Conservation (phyloP, 2,113 vertebrate species). For the Lutjanus erythropterus region DNA sequence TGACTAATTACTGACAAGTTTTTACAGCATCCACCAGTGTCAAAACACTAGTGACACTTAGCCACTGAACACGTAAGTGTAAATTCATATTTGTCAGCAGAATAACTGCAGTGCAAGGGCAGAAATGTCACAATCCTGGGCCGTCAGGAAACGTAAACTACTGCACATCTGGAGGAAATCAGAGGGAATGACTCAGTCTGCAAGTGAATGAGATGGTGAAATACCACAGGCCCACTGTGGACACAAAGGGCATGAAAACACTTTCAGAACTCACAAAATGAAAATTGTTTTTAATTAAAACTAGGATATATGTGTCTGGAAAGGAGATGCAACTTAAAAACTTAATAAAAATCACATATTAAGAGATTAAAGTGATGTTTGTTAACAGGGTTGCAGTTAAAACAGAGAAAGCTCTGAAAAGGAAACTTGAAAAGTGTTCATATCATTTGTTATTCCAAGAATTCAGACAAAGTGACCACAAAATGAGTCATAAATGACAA, state of each 20-base stretch:
- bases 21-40: constrained; percentile 3
- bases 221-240: constrained; percentile 70
- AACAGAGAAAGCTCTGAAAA: too few species aligned
- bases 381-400: neutral
- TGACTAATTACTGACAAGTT: neutral
- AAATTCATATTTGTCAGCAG: constrained; percentile 67
- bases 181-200: constrained; percentile 81
- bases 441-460: neutral
- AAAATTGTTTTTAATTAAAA: neutral
- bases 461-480: neutral
- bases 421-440: neutral
- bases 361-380: neutral
- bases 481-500: neutral
- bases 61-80: constrained; percentile 6
- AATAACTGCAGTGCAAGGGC: constrained; percentile 48
- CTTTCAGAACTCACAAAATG: constrained; percentile 21
- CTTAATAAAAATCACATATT: neutral
- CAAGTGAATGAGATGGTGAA: constrained; percentile 79
- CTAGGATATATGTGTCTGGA: neutral
- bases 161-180: constrained; percentile 85
- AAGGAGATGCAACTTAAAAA: neutral
- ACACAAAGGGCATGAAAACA: constrained; percentile 51
- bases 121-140: constrained; percentile 78
- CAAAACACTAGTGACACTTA: neutral
- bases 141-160: constrained; percentile 76